Base-by-base conservation (phyloP, 2,113 vertebrate species). In the Synodontis membranacea region DNA sequence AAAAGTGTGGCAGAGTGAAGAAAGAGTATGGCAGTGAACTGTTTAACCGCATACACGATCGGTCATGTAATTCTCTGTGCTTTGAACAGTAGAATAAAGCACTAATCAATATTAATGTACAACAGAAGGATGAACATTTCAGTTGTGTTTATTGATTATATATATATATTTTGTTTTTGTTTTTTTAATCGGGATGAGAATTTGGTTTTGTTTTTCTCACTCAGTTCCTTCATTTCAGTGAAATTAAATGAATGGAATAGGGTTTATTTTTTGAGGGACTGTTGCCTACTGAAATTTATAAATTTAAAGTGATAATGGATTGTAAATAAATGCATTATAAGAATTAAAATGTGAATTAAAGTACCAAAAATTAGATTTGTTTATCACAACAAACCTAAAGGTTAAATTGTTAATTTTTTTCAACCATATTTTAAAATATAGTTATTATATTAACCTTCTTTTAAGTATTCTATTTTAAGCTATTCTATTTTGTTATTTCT, bases 21-120 rank as follows among this genome's bases (percentile, higher is more conserved):
- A 80, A 84, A 84, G 82, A 74, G 62, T 74, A 80, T 76, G 66
- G 34, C 28, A 39, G 50, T 91, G 84, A 83, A 91, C 91, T 88
- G 92, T 92, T 92, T 86, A 93, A 89, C 72, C 91, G 87, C 56
- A 80, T 80, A 25, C 54, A 80, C 66, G 89, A 68, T 58, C 89
- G 70, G 66, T 70, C 48, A 62, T 84, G 79, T 88, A 60, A 83
- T 91, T 89, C 85, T 34, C 62, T 37, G 15, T 37, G 68, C 86
- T 86, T 72, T 75, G 44, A 80, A 68, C 60, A 46, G 31, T 58
- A 87, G 48, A 90, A 82, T 81, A 89, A 84, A 80, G 87, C 82
- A 80, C 86, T 92, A 90, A 91, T 94, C 89, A 92, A 89, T 92
- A 92, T 92, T 91, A 91, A 94, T 94, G 91, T 91, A 89, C 88